Conservation (phyloP, 2,888 invertebrate species). For the Scaptodrosophila latifasciaeformis region DNA sequence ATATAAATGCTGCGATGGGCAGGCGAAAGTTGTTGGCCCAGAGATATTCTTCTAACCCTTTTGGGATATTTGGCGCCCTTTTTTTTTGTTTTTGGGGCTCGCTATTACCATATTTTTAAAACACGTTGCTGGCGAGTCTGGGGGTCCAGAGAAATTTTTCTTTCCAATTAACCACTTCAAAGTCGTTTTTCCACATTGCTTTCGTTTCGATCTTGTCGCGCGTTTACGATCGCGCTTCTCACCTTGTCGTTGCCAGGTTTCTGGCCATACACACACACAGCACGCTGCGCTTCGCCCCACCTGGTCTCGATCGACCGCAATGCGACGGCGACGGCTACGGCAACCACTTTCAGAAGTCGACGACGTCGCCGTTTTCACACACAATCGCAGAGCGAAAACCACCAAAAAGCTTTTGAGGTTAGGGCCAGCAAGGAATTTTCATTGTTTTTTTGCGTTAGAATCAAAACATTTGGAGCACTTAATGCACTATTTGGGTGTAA, state of each 20-base stretch:
- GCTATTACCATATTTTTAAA: background rate
- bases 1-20: slow-evolving; percentile 8
- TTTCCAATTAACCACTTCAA: slow-evolving; percentile 41
- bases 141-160: slow-evolving; percentile 7
- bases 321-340: slow-evolving; percentile 16
- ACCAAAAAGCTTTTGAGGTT: slow-evolving; percentile 64
- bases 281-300: slow-evolving; percentile 25
- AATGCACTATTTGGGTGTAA: slow-evolving; percentile 5
- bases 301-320: slow-evolving; percentile 34
- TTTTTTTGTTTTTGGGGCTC: no score
- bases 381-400: slow-evolving; percentile 41
- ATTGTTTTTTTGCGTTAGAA: slow-evolving; percentile 39
- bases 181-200: slow-evolving; percentile 66
- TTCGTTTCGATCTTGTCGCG: slow-evolving; percentile 41
- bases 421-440: slow-evolving; percentile 51
- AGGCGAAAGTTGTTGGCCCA: slow-evolving; percentile 18
- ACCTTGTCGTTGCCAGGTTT: slow-evolving; percentile 40
- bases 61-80: slow-evolving; percentile 3
- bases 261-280: slow-evolving; percentile 39
- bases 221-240: slow-evolving; percentile 51
- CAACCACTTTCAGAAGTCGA: slow-evolving; percentile 60
- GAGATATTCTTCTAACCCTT: no score
- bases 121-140: slow-evolving; percentile 16
- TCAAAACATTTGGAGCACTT: no score
- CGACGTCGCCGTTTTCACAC: slow-evolving; percentile 52